Base-by-base conservation (phyloP, 2,888 invertebrate genomes). In the Rotaria socialis region DNA sequence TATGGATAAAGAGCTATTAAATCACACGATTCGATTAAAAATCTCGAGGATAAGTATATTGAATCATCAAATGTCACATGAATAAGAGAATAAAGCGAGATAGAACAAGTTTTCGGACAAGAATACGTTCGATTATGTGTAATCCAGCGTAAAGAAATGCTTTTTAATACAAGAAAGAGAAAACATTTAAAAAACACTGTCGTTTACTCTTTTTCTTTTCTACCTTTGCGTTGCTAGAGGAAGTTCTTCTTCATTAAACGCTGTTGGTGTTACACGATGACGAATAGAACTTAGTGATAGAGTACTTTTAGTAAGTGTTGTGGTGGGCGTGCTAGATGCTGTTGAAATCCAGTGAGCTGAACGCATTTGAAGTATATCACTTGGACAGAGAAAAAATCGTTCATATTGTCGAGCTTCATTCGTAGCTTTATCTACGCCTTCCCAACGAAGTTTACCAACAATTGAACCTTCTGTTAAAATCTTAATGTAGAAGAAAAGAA, bases 361-460 rank as follows among this genome's bases (percentile, higher is more conserved):
- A 35, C 80, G 80, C 14, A 80, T 80, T 47, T 47, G 80, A 24
- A 47, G 10, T 24, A 80, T 47, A n/a, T 80, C 80, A 47, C 47
- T 47, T 80, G 80, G 47, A 80, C 80, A 80, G n/a, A 47, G 43
- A 80, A 80, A 80, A 47, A n/a, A 80, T 19, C 80, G 80, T 47
- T 35, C 80, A 80, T 80, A 80, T 43, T 80, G 43, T 80, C 47
- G 14, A 24, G 80, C 47, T 80, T 43, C 47, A 47, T 43, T 80
- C 14, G 43, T 43, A 24, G 47, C 80, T 47, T 43, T 47, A 35
- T 27, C 67, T 10, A 80, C 47, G 19, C 47, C 43, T 47, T 80
- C 80, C 80, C 80, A 80, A 80, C 80, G 47, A 47, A 80, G 47
- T 80, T 80, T 80, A n/a, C 80, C 80, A 80, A 43, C n/a, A 80